Percentiles rank a stretch among this genome's conserved stretches.
Evolutionary conservation across 2,888 invertebrate genomes (phyloP).

Genomic region (Drosophila acutilabella): DNA sequence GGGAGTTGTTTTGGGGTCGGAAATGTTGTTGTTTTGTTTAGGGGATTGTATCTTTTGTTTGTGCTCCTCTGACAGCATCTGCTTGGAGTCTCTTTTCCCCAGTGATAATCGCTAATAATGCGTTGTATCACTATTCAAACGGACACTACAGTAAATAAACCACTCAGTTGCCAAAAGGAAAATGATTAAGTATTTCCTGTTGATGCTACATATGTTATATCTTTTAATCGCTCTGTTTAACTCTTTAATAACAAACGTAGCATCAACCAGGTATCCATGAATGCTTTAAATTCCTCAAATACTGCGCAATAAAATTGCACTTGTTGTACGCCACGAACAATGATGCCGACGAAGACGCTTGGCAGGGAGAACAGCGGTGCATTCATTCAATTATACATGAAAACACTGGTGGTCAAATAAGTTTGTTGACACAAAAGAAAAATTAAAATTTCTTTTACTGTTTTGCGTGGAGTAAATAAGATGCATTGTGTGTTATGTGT

Average conservation of each 20-base stretch:
- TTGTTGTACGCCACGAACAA: background rate
- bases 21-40: slow-evolving; percentile 2
- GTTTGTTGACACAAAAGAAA: too few relatives aligned
- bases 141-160: slow-evolving; percentile 62
- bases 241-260: background rate
- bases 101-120: slow-evolving; percentile 78
- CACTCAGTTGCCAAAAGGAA: slow-evolving; percentile 31
- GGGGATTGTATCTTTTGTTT: slow-evolving; percentile 36
- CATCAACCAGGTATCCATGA: background rate
- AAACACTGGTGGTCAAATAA: too few relatives aligned
- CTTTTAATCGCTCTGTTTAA: too few relatives aligned
- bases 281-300: background rate
- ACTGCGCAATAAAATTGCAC: slow-evolving; percentile 25
- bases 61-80: slow-evolving; percentile 61
- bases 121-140: slow-evolving; percentile 70
- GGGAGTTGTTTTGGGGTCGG: slow-evolving; percentile 1
- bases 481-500: too few relatives aligned
- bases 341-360: slow-evolving; percentile 24
- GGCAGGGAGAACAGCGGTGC: slow-evolving; percentile 7
- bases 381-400: slow-evolving; percentile 20
- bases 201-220: background rate
- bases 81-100: slow-evolving; percentile 54
- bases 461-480: too few relatives aligned
- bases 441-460: too few relatives aligned
- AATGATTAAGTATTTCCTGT: background rate